A percentile compares a stretch with the other conserved stretches of the same genome.
Evolutionary conservation across 1,140 invertebrate species (phyloP).

Genomic region (Reticulitermes speratus): DNA sequence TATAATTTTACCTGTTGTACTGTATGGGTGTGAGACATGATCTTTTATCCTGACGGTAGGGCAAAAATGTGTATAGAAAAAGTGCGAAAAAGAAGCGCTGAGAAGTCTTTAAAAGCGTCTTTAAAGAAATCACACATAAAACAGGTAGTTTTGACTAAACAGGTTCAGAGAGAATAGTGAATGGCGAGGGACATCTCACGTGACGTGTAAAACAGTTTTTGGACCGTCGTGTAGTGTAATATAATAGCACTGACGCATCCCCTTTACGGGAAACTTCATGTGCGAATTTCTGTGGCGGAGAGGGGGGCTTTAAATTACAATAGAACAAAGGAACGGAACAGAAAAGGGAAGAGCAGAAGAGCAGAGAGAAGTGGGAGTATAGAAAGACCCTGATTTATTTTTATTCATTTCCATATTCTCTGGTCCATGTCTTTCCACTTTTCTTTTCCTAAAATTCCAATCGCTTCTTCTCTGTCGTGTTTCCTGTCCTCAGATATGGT

Average conservation of each 20-base stretch:
- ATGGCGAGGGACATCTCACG: neutral
- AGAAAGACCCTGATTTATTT: constrained; percentile 15
- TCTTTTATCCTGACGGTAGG: too few relatives aligned
- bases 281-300: neutral
- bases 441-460: neutral
- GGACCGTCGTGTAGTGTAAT: neutral
- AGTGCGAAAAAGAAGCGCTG: too few relatives aligned
- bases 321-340: neutral
- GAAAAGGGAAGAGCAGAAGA: neutral
- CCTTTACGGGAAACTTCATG: neutral
- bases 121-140: too few relatives aligned
- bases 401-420: constrained; percentile 19
- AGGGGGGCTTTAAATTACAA: constrained; percentile 6
- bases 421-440: neutral
- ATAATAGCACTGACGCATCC: neutral
- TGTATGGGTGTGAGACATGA: too few relatives aligned
- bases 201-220: neutral
- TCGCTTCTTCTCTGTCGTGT: neutral
- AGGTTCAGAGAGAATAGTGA: too few relatives aligned
- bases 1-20: too few relatives aligned
- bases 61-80: too few relatives aligned
- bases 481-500: neutral
- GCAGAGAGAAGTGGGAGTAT: constrained; percentile 6
- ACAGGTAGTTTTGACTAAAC: too few relatives aligned
- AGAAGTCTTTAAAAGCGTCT: too few relatives aligned